These are phyloP conservation scores for Shargacucullia verbasci DNA, from an alignment of 2,888 invertebrate genomes.

Conservation along the genomic window DNA sequence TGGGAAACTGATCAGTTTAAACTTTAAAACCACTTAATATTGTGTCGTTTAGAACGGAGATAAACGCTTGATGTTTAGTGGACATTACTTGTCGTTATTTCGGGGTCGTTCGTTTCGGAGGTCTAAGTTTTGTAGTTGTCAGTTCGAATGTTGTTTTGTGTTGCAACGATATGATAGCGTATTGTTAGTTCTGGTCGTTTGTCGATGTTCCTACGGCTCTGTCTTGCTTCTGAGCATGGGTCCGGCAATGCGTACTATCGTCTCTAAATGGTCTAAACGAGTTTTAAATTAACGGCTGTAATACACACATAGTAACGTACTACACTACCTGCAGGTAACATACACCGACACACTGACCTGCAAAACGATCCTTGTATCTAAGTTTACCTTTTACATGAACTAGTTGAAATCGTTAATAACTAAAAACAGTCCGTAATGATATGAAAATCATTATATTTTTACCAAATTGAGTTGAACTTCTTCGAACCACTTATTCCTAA, in stretches of 20 bases:
- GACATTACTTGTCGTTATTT: background rate
- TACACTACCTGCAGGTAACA: conserved; percentile 6
- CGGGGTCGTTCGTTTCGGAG: conserved; percentile 5
- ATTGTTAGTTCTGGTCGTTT: conserved; percentile 8
- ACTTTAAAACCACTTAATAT: conserved; percentile 1
- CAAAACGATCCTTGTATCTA: too few relatives aligned
- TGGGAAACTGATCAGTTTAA: conserved; percentile 29
- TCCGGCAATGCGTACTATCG: background rate
- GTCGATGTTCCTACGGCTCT: conserved; percentile 1
- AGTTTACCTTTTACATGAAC: background rate
- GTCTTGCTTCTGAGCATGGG: background rate
- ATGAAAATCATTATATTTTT: too few relatives aligned
- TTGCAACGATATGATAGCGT: conserved; percentile 31
- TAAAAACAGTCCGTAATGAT: too few relatives aligned
- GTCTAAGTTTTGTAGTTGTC: background rate
- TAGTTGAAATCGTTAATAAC: too few relatives aligned
- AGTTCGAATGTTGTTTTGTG: background rate
- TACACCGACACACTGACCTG: background rate
- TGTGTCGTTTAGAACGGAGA: conserved; percentile 4
- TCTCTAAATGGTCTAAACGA: background rate
- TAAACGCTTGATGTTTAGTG: conserved; percentile 10
- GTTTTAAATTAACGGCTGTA: background rate
- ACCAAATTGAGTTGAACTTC: too few relatives aligned
- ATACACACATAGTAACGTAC: background rate
- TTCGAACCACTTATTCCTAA: background rate